Base-by-base conservation (phyloP, 2,888 invertebrate genomes). In the Tenthredo notha region DNA sequence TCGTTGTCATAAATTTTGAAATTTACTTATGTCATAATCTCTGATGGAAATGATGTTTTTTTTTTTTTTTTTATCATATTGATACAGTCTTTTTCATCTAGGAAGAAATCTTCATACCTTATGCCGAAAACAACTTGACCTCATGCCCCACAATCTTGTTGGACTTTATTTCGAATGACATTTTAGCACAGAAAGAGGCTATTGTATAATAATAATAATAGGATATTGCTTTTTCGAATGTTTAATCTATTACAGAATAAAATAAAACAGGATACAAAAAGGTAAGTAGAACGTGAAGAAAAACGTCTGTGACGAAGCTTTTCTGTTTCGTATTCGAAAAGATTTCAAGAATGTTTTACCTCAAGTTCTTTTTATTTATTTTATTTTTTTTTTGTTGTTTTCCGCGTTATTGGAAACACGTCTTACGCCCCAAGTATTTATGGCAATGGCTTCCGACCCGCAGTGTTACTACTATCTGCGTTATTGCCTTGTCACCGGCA, bases 321-420 rank as follows among this genome's bases (percentile, higher is more conserved):
- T 80, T 21, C 58, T 37, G 37, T 37, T 61, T 61, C 40, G 12
- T 61, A 6, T 61, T 58, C 40, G 58, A 61, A 61, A 10, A 61
- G 37, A 61, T 37, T 61, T 61, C 58, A 80, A 61, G 80, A 58
- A 80, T 61, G 80, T 61, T 37, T 61, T 80, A 61, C 61, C 61
- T 10, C 40, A 21, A 61, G 50, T 50, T 61, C 40, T 80, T 77
- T 77, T 37, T 12, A 61, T 61, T 67, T 33, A 33, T 33, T 33
- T 33, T 4, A n/a, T n/a, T n/a, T n/a, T n/a, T n/a, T 70, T 67
- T 47, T 21, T 37, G 21, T 50, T 37, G 37, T 37, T 37, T 70
- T n/a, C 29, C 61, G 12, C 83, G 25, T 65, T 83, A 67, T 83
- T 83, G 83, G 83, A 83, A 83, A 83, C 65, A 83, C 70, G 83